phyloP scores from a whole-genome alignment of 2,113 vertebrate species.

The Semicossyphus pulcher region DNA sequence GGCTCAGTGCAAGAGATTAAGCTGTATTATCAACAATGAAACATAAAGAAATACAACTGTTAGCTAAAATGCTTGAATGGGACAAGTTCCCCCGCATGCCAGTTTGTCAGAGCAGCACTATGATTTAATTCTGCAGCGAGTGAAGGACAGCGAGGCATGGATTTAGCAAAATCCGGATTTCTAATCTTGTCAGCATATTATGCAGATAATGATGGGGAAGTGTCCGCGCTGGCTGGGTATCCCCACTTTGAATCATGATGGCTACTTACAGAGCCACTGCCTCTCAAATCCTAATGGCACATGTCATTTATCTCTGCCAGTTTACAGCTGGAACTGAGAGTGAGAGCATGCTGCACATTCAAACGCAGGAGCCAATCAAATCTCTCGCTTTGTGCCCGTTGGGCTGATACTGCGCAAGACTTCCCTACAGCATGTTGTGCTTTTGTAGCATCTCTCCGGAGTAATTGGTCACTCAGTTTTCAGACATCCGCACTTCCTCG shows the following conservation, averaged over 20 bases:
- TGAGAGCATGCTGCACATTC: neutral
- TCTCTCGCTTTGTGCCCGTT: neutral
- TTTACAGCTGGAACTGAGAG: constrained; percentile 11
- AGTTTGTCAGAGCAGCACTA: constrained; percentile 22
- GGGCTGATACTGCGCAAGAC: neutral
- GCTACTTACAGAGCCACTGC: constrained; percentile 23
- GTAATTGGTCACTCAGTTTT: no score
- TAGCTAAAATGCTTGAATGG: constrained; percentile 13
- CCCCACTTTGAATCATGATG: constrained; percentile 24
- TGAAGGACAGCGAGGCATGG: constrained; percentile 23
- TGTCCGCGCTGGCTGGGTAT: constrained; percentile 5
- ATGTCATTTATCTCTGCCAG: constrained; percentile 27
- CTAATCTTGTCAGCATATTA: constrained; percentile 48
- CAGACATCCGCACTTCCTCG: no score
- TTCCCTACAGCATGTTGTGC: neutral
- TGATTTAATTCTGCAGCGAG: constrained; percentile 29
- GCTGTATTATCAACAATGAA: no score
- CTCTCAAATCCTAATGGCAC: constrained; percentile 11
- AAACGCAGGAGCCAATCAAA: constrained; percentile 18
- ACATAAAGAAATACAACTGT: constrained; percentile 5
- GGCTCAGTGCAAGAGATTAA: no score
- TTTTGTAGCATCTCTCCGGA: no score
- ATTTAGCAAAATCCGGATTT: constrained; percentile 31
- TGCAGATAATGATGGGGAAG: constrained; percentile 29
- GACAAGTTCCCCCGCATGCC: neutral